These are phyloP conservation scores for Nematolebias whitei DNA, from an alignment of 2,113 vertebrate species.

Conservation along the genomic window DNA sequence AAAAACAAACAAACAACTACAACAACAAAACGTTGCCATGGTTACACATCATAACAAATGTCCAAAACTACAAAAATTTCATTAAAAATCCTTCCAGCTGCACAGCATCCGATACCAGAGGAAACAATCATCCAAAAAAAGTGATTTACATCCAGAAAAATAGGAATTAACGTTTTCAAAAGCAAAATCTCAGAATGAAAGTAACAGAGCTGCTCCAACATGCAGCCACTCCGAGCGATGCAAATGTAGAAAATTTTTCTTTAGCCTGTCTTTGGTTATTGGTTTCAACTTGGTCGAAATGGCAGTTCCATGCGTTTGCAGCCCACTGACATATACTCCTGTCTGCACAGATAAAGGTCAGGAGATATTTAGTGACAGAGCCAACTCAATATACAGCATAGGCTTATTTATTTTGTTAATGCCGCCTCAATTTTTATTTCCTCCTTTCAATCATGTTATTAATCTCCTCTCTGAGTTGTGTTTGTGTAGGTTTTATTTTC, in stretches of 20 bases:
- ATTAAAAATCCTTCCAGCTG: too few relatives aligned
- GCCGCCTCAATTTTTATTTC: not conserved
- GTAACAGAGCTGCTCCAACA: too few relatives aligned
- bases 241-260: not conserved
- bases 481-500: not conserved
- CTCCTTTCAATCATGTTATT: not conserved
- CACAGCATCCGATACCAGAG: too few relatives aligned
- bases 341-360: slow-evolving; percentile 42
- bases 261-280: not conserved
- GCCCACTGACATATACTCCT: slow-evolving; percentile 22
- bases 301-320: slow-evolving; percentile 17
- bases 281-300: not conserved
- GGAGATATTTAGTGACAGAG: slow-evolving; percentile 41
- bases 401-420: not conserved
- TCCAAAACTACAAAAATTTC: too few relatives aligned
- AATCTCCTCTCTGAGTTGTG: not conserved
- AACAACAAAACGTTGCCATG: too few relatives aligned
- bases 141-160: too few relatives aligned
- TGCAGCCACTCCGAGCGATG: too few relatives aligned
- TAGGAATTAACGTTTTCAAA: too few relatives aligned
- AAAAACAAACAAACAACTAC: too few relatives aligned
- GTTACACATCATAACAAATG: too few relatives aligned
- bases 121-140: too few relatives aligned
- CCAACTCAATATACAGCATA: not conserved
- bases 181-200: too few relatives aligned